These are phyloP conservation scores for Nylanderia fulva DNA, from an alignment of 1,140 invertebrate genomes.

Conservation along the genomic window DNA sequence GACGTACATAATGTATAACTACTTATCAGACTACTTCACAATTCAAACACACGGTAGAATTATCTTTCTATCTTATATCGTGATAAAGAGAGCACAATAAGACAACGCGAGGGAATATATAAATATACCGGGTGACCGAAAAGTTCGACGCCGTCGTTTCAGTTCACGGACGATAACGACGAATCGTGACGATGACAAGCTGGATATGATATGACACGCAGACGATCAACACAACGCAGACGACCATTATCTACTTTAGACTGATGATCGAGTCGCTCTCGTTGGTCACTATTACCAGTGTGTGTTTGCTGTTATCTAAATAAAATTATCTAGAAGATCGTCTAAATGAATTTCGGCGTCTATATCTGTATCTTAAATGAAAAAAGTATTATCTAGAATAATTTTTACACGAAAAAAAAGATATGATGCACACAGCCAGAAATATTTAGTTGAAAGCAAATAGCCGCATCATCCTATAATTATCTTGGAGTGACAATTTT, in stretches of 20 bases:
- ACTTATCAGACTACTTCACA: slow-evolving; percentile 23
- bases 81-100: background rate
- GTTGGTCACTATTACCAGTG: too few relatives aligned
- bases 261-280: slow-evolving; percentile 45
- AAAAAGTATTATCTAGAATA: too few relatives aligned
- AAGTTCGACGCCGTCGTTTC: background rate
- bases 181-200: background rate
- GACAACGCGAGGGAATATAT: background rate
- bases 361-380: too few relatives aligned
- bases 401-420: background rate
- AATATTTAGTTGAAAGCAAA: slow-evolving; percentile 10
- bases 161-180: slow-evolving; percentile 16
- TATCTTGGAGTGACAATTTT: background rate
- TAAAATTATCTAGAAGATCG: too few relatives aligned
- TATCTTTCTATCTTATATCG: slow-evolving; percentile 23
- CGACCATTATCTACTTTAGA: slow-evolving; percentile 76
- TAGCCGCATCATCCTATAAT: background rate
- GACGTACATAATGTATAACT: background rate
- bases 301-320: too few relatives aligned
- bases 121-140: background rate
- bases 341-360: too few relatives aligned
- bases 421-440: background rate
- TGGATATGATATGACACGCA: slow-evolving; percentile 36
- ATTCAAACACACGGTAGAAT: background rate
- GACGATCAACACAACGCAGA: slow-evolving; percentile 72